These are phyloP conservation scores for Akabosia matsudoensis DNA, from an alignment of 1,140 invertebrate species.

Conservation along the genomic window DNA sequence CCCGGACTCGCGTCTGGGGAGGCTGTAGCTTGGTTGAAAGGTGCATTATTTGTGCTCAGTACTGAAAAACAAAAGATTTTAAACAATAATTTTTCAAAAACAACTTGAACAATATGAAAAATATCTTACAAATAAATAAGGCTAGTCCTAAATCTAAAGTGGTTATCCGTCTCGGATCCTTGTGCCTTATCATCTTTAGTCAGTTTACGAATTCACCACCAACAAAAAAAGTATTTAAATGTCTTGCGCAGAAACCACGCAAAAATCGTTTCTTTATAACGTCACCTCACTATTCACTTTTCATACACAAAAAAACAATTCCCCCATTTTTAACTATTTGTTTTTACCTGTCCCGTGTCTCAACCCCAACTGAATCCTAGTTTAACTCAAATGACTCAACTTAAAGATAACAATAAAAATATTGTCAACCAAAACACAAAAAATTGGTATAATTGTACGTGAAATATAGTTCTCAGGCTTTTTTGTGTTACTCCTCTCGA, in stretches of 20 bases:
- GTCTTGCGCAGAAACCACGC: background rate
- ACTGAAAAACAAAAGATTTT: conserved; percentile 10
- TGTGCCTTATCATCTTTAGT: background rate
- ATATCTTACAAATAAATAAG: background rate
- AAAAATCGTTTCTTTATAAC: background rate
- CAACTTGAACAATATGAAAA: background rate
- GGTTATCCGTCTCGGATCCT: background rate
- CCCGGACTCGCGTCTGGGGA: background rate
- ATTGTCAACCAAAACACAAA: background rate
- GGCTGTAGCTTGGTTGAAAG: background rate
- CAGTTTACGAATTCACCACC: background rate
- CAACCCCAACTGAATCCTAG: background rate
- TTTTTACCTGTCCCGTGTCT: background rate
- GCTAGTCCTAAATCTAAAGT: background rate
- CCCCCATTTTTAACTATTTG: too few species aligned
- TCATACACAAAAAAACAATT: too few species aligned
- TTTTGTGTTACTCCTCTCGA: background rate
- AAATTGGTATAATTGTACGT: background rate
- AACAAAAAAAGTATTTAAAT: background rate
- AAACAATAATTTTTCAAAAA: background rate
- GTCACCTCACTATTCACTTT: background rate
- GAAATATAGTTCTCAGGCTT: background rate
- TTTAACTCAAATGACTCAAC: background rate
- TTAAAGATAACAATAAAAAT: conserved; percentile 16
- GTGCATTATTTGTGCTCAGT: conserved; percentile 19